Evolutionary conservation across 2,888 invertebrate species (phyloP), one percentile per base, ranked within the genome.

Genomic region (Noctuana brunneofusca): DNA sequence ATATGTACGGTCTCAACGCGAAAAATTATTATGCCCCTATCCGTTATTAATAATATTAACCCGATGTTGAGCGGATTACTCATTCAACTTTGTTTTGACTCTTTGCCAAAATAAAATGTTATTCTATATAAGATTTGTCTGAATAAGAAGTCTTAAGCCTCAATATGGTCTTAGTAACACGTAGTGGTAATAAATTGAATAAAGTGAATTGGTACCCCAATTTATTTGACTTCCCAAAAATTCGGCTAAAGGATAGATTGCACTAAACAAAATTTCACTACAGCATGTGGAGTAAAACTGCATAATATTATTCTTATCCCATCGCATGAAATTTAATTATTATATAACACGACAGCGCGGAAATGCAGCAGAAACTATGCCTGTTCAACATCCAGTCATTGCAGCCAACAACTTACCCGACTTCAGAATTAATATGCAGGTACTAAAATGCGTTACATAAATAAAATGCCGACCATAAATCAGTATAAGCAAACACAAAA

Each of bases 81-180:
- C 46, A 32, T 52, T 20, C 11, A 49, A 41, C 24, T 38, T 14
- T 35, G 46, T 41, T 41, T 60, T 60, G 60, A 60, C 32, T 35
- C 46, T 53, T 54, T 60, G 60, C 62, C 55, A 62, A 49, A 49
- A 54, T 49, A 49, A 48, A 24, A 49, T 38, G 20, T 49, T 22
- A 35, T n/a, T 16, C 38, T 35, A 16, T 9, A 20, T 9, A 35
- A 32, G 46, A 46, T 46, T 54, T 60, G 35, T 46, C 18, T 11
- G 18, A 35, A 60, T 35, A 22, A 46, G 27, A 32, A 53, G 52
- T 46, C 24, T 48, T 14, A 59, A 60, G 24, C 38, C 41, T 22
- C 22, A 35, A 46, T 32, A 24, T 53, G 46, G 30, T 32, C 22
- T n/a, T n/a, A 35, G 30, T 35, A 54, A 32, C 60, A 60, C 60